A percentile compares a stretch with the other conserved stretches of the same genome.
These are phyloP conservation scores for Noctilio leporinus DNA, from an alignment of 2,113 vertebrate species.

Conservation along the genomic window DNA sequence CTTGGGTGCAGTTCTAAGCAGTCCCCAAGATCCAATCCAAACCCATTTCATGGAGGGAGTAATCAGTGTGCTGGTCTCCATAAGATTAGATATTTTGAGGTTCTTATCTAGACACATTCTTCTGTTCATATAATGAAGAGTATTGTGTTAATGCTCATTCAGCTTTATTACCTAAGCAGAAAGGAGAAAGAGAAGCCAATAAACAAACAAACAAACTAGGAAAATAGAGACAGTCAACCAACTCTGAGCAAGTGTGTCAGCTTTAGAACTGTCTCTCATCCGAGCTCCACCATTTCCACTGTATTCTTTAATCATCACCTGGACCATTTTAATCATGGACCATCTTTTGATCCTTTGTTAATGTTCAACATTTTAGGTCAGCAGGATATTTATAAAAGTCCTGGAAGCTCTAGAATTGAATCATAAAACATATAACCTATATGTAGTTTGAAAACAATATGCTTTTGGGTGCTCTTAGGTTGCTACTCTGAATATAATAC, in stretches of 20 bases:
- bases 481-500: not conserved
- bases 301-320: not conserved
- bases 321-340: not conserved
- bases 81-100: not conserved
- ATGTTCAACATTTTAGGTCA: not conserved
- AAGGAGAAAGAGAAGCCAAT: not conserved
- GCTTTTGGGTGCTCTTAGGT: not conserved
- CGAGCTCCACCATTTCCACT: not conserved
- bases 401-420: fast-evolving
- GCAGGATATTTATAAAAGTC: not conserved
- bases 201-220: not conserved
- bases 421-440: not conserved
- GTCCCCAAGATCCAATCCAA: not conserved
- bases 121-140: not conserved
- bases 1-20: not conserved
- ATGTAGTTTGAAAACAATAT: not conserved
- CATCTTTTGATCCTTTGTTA: not conserved
- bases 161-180: fast-evolving
- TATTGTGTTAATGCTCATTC: not conserved
- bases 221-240: not conserved
- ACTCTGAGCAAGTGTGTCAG: not conserved
- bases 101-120: not conserved
- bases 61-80: not conserved
- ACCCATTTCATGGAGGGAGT: not conserved
- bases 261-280: not conserved